Conservation (phyloP, 2,797 vertebrate genomes). For the Malacoraja senta region DNA sequence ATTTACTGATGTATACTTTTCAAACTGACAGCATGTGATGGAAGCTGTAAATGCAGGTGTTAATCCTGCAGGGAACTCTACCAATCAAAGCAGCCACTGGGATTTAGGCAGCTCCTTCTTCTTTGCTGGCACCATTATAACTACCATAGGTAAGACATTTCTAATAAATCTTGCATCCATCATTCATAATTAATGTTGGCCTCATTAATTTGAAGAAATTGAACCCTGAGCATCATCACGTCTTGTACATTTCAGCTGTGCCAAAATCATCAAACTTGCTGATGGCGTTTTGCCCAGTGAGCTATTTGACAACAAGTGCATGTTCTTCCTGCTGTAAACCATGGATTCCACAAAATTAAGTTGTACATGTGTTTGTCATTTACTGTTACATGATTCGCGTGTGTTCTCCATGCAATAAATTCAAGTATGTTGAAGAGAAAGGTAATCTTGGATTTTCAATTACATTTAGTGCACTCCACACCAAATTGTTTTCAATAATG, state of each 20-base stretch:
- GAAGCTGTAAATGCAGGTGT: slow-evolving; percentile 88
- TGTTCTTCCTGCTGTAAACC: neutral
- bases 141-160: slow-evolving; percentile 84
- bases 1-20: slow-evolving; percentile 59
- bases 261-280: neutral
- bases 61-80: slow-evolving; percentile 81
- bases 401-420: neutral
- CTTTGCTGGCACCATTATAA: slow-evolving; percentile 97
- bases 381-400: neutral
- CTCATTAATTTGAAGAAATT: neutral
- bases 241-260: neutral
- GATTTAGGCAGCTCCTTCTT: slow-evolving; percentile 97
- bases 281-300: neutral
- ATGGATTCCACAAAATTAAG: neutral
- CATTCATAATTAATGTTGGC: slow-evolving; percentile 37
- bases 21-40: slow-evolving; percentile 84
- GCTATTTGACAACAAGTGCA: neutral
- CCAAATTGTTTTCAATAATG: neutral
- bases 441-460: neutral
- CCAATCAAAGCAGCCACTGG: slow-evolving; percentile 91
- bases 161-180: slow-evolving; percentile 39
- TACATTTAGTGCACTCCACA: neutral
- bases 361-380: neutral
- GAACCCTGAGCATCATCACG: neutral
- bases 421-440: neutral